Base-by-base conservation (phyloP, 2,888 invertebrate species). In the Camponotus fellah region DNA sequence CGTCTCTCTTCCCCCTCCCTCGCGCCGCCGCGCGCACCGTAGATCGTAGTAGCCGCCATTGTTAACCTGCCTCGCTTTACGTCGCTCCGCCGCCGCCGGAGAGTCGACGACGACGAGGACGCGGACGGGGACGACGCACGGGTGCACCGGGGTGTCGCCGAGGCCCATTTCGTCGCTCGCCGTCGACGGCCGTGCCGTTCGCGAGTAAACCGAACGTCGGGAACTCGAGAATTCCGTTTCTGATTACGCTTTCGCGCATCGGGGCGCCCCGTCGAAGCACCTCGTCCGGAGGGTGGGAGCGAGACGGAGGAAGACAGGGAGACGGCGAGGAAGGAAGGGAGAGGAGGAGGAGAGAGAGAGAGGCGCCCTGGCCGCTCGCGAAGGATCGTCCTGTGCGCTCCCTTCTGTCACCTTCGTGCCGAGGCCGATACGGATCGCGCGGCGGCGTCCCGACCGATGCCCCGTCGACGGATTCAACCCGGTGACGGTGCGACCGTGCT, bases 361-460 rank as follows among this genome's bases (percentile, higher is more conserved):
- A 74, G 49, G 53, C 49, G 76, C 66, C 62, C 79, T 74, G 64
- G 79, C 74, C 76, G 60, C 65, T 76, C 80, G 72, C 62, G 17
- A 71, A 62, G 68, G 77, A 71, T 72, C 80, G 80, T 34, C 72
- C 72, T 40, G 75, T 21, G 56, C 84, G 86, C 84, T 69, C 74
- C 65, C 85, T 58, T 68, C 79, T 82, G 72, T 84, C 53, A 79
- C 71, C 40, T 56, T 56, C 56, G 68, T 37, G 72, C 60, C 77
- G 76, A 66, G 53, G 12, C 56, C 82, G 76, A 49, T 53, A 65
- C 68, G 65, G 71, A 77, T 69, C 79, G 71, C 66, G n/a, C 77
- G 74, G 58, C 64, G 71, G 66, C 26, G 49, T 68, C 53, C 34
- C 66, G 74, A 65, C 62, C 68, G 68, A 75, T 75, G 84, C 68